phyloP scores from a whole-genome alignment of 2,888 invertebrate genomes.

The Pogonocherus hispidulus region DNA sequence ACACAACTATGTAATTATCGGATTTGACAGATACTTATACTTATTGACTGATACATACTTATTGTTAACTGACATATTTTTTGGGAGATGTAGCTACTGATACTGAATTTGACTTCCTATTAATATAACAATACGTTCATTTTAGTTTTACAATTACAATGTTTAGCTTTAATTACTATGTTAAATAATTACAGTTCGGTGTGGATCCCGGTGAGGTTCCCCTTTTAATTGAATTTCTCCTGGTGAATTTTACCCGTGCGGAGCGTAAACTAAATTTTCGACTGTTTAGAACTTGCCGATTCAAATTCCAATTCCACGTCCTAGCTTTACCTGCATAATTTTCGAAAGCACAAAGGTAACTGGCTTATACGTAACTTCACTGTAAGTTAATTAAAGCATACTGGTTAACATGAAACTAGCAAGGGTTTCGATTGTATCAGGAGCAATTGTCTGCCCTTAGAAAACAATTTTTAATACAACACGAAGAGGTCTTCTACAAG shows the following conservation, averaged over 20 bases:
- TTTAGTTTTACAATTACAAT: constrained; percentile 1
- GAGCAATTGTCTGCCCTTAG: too few relatives aligned
- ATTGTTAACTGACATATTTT: neutral
- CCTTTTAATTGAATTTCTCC: constrained; percentile 13
- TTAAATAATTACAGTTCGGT: constrained; percentile 13
- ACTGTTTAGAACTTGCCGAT: constrained; percentile 1
- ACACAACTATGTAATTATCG: too few relatives aligned
- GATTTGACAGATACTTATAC: too few relatives aligned
- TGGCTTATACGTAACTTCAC: neutral
- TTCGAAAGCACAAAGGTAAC: neutral
- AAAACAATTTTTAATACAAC: too few relatives aligned
- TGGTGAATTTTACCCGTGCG: constrained; percentile 1
- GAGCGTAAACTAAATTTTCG: neutral
- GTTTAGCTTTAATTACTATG: constrained; percentile 12
- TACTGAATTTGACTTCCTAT: neutral
- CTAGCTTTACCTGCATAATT: neutral
- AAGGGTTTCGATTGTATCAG: too few relatives aligned
- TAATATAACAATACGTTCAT: neutral
- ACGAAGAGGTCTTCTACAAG: too few relatives aligned
- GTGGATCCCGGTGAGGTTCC: neutral
- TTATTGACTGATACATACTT: too few relatives aligned
- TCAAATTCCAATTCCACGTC: neutral
- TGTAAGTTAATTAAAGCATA: neutral
- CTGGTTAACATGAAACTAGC: too few relatives aligned
- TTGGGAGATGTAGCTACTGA: neutral